phyloP scores from a whole-genome alignment of 2,113 vertebrate species.

The Hystrix brachyura region DNA sequence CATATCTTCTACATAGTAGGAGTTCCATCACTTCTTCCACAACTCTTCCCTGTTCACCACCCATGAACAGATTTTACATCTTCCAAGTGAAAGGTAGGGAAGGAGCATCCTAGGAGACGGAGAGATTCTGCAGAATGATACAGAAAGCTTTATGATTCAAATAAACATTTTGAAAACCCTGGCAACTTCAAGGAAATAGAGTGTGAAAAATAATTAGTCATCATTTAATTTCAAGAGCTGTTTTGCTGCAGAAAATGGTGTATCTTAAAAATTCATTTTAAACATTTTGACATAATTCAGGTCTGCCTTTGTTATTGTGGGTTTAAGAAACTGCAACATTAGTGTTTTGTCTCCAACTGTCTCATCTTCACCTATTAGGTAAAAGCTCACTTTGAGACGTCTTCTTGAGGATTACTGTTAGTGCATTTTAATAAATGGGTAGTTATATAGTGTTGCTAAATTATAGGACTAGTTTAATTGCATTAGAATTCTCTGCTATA shows the following conservation, averaged over 20 bases:
- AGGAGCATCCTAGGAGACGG: constrained; percentile 77
- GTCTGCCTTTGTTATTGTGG: constrained; percentile 57
- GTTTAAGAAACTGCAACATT: constrained; percentile 32
- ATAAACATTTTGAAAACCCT: constrained; percentile 69
- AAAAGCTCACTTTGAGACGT: constrained; percentile 13
- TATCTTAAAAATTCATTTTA: constrained; percentile 61
- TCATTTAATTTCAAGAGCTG: constrained; percentile 80
- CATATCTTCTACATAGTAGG: constrained; percentile 65
- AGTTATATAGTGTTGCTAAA: not conserved
- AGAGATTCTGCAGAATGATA: constrained; percentile 76
- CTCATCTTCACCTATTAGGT: constrained; percentile 46
- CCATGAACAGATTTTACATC: constrained; percentile 71
- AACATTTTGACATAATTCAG: constrained; percentile 35
- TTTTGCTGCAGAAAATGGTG: constrained; percentile 73
- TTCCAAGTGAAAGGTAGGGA: constrained; percentile 65
- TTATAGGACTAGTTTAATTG: constrained; percentile 40
- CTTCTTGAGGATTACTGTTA: not conserved
- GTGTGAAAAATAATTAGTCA: constrained; percentile 81
- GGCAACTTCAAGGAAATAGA: constrained; percentile 76
- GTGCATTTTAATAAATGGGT: constrained; percentile 29
- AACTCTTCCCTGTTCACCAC: not conserved
- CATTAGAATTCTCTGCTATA: constrained; percentile 42
- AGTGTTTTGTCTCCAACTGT: constrained; percentile 13
- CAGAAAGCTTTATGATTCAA: constrained; percentile 79
- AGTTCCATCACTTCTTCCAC: constrained; percentile 44